Base-by-base conservation (phyloP, 2,888 invertebrate genomes). In the Oscheius sp. region DNA sequence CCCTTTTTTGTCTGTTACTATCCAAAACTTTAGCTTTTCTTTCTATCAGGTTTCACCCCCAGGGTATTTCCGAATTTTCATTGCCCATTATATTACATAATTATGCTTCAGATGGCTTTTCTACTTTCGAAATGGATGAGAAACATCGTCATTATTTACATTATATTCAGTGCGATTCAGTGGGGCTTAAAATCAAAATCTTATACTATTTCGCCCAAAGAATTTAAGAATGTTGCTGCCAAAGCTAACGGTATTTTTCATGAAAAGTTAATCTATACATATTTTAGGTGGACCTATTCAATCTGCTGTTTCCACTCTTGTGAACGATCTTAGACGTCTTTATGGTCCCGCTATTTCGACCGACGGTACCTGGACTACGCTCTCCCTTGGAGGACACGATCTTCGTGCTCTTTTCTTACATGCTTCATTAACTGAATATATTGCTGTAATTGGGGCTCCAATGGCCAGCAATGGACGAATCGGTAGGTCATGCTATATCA, bases 151-250 rank as follows among this genome's bases (percentile, higher is more conserved):
- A 4, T 79, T 49, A 32, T 69, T 63, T 77, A 70, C 63, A 50
- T 70, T 12, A n/a, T 78, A 26, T 75, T 72, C 70, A 41, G 54
- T 12, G 71, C 45, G 6, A 67, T 73, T 14, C 69, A 80, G 38
- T 82, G 67, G 33, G 67, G 70, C 9, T 73, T 83, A 9, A 71
- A 73, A 54, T 74, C 70, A 68, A 83, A 83, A 51, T 64, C 71
- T 17, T 83, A 83, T 64, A 77, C 68, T 26, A 74, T 84, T 49
- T 76, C 78, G 8, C 81, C 81, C 20, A 82, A 83, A 59, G 80
- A 82, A 51, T 84, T 84, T 73, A 79, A 77, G 59, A 65, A 75
- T 20, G 54, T 80, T 22, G 77, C 82, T 17, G 68, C 70, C n/a
- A 79, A 76, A 49, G 67, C 80, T 8, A 67, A 71, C 61, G 78